Evolutionary conservation across 2,888 invertebrate genomes (phyloP), one percentile per base, ranked within the genome.

Genomic region (Heliconius aoede): DNA sequence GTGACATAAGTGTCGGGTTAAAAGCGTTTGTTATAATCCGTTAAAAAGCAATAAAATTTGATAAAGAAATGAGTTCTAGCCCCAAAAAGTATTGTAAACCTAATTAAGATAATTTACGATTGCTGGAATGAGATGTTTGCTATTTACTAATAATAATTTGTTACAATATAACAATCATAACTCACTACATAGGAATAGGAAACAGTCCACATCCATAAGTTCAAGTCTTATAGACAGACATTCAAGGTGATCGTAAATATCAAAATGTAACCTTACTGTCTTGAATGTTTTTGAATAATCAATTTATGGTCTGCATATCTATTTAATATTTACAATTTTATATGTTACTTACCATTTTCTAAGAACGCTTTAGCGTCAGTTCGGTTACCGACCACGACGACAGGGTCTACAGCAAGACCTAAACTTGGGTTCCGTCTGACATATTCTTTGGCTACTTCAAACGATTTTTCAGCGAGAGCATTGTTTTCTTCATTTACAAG

Each of bases 401-500:
- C 93, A 1, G 95, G 93, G 74, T 96, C 96, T 76, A 95, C 94
- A 58, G 95, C 95, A 11, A 97, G 89, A 1, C 96, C 96, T 78
- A 97, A 91, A 84, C 95, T 95, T 7, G 96, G 95, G 86, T 96
- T 97, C 78, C 96, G 95, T 83, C 96, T 95, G 21, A 97, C 94
- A 87, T 96, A 97, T 76, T 96, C 96, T 79, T 96, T 93, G 2
- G 96, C 97, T 28, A 96, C 96, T 82, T 96, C 96, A 71, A 97
- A 95, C 3, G 97, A 95, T 87, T 96, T 96, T 81, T 96, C 95
- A 5, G 97, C 97, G 36, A 96, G 94, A 69, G 95, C 95, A 86
- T 97, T 97, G 76, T 95, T 96, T 85, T 96, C 96, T 88, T 97
- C 97, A 85, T 97, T 97, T 72, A 97, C 95, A 84, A 96, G 95